Percentiles rank a stretch among this genome's conserved stretches.
These are phyloP conservation scores for Cetonia aurata DNA, from an alignment of 2,888 invertebrate species.

Conservation along the genomic window DNA sequence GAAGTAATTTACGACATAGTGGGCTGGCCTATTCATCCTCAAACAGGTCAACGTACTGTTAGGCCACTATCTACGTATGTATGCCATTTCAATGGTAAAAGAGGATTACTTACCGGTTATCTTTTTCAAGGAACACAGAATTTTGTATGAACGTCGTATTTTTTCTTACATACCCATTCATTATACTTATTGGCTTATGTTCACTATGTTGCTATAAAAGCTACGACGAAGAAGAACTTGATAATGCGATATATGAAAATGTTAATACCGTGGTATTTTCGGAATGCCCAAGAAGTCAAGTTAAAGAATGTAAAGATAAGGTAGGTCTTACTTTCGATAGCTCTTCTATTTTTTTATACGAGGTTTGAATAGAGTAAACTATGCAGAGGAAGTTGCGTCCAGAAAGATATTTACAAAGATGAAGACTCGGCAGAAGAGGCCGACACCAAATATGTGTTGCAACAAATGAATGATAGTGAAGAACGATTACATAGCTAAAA, in stretches of 20 bases:
- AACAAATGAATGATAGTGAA: conserved; percentile 61
- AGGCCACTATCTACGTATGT: conserved; percentile 60
- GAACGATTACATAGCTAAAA: conserved; percentile 25
- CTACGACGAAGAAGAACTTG: conserved; percentile 52
- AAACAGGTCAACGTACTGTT: conserved; percentile 63
- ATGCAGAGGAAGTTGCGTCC: conserved; percentile 36
- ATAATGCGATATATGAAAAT: conserved; percentile 47
- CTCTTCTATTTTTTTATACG: conserved; percentile 10
- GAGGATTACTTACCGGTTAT: conserved; percentile 23
- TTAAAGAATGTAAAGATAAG: conserved; percentile 42
- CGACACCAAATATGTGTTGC: conserved; percentile 63
- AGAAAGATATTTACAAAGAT: conserved; percentile 48
- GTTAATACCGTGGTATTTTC: conserved; percentile 54
- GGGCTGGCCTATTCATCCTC: conserved; percentile 63
- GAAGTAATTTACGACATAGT: conserved; percentile 58
- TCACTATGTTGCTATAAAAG: conserved; percentile 60
- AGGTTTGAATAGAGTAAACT: conserved; percentile 32
- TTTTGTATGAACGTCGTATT: conserved; percentile 67
- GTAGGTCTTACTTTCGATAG: conserved; percentile 25
- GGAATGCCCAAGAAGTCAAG: conserved; percentile 47
- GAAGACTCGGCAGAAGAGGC: conserved; percentile 58
- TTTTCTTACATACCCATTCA: conserved; percentile 67
- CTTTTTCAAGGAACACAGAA: conserved; percentile 62
- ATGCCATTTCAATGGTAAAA: conserved; percentile 15
- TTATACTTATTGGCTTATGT: conserved; percentile 58